These are phyloP conservation scores for Ailuropoda melanoleuca DNA, from an alignment of 2,113 vertebrate species.

Conservation along the genomic window DNA sequence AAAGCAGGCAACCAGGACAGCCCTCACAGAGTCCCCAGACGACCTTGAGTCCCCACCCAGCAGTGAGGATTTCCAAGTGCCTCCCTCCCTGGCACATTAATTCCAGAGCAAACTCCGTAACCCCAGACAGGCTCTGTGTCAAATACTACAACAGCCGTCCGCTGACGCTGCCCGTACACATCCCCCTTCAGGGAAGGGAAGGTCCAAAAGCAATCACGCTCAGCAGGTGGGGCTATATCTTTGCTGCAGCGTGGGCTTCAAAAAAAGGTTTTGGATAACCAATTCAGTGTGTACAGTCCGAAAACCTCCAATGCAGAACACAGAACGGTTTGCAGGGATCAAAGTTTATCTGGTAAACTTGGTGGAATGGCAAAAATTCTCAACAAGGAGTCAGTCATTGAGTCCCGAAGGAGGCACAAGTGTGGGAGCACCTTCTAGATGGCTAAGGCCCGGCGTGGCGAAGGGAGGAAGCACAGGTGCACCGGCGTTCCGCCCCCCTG, in stretches of 20 bases:
- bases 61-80: neutral
- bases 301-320: neutral
- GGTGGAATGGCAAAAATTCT: neutral
- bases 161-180: conserved; percentile 12
- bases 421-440: accelerated
- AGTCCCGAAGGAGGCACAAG: accelerated
- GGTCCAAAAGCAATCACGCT: neutral
- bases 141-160: neutral
- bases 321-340: neutral
- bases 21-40: neutral
- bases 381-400: neutral
- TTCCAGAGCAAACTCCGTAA: neutral
- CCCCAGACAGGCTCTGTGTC: neutral
- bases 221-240: neutral
- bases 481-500: neutral
- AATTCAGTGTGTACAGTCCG: neutral
- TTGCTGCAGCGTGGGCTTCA: neutral
- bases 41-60: neutral
- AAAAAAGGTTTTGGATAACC: neutral
- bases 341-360: too few species aligned
- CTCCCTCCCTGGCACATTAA: neutral
- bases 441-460: neutral
- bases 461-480: neutral
- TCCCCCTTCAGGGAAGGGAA: neutral
- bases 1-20: neutral